Base-by-base conservation (phyloP, 2,797 vertebrate species). In the Pagetopsis macropterus region DNA sequence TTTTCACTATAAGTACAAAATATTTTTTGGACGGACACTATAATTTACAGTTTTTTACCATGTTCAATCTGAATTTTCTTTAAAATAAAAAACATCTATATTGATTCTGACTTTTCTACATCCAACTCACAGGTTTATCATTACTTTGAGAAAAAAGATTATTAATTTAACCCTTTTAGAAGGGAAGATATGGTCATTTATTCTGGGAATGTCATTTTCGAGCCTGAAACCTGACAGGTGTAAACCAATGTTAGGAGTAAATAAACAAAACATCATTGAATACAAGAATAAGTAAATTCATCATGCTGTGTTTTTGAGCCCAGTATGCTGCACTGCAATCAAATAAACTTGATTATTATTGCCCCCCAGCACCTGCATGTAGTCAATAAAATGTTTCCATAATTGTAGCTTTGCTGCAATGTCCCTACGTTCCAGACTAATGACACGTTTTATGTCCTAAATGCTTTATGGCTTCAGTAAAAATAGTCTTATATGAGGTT, bases 321-420 rank as follows among this genome's bases (percentile, higher is more conserved):
- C 33, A 27, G 13, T 63, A 31, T n/a, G 10, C 52, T 72, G 59
- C 60, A 33, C 37, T 27, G 0, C 11, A 69, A 44, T 59, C 21
- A 48, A 67, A 72, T 75, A 61, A 71, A 70, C 10, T 13, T 45
- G 17, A 62, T 52, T 55, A 27, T 67, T 37, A 49, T 57, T 58
- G 43, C 41, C 14, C 43, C 27, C 48, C 19, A 60, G 40, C 44
- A 71, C 33, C 17, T 52, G 27, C 55, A 57, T 58, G 19, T 14
- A n/a, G 44, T 70, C 64, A 65, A 37, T 46, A 49, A 54, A 72
- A 49, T 72, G 50, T 65, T 65, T 62, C 40, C 23, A 58, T 23
- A 69, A 46, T 21, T 56, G 23, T 40, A 2, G n/a, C 19, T 57
- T 46, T 48, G 16, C 31, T 49, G 33, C 33, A 37, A 37, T 37